Conservation (phyloP, 1,140 invertebrate genomes). For the Chrysomallon squamiferum region DNA sequence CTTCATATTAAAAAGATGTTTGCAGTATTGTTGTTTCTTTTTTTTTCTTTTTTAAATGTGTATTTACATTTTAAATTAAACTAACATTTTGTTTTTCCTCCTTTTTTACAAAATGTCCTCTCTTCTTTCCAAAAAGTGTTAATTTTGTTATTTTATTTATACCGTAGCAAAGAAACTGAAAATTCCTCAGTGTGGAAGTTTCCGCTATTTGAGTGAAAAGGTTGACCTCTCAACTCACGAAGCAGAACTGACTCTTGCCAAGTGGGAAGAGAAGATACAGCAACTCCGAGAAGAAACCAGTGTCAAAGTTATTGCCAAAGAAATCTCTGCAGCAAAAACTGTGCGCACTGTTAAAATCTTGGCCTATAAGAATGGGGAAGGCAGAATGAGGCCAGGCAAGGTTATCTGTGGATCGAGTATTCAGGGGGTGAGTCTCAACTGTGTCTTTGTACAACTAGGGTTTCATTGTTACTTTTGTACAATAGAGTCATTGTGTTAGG, state of each 20-base stretch:
- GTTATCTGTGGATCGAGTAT: conserved; percentile 61
- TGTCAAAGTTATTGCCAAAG: conserved; percentile 52
- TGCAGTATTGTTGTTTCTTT: too few relatives aligned
- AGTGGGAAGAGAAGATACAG: conserved; percentile 51
- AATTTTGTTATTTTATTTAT: too few relatives aligned
- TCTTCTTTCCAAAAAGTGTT: too few relatives aligned
- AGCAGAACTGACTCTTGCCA: conserved; percentile 53
- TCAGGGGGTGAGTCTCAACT: conserved; percentile 56
- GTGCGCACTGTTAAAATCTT: conserved; percentile 58
- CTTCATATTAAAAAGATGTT: too few relatives aligned
- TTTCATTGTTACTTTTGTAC: conserved; percentile 1
- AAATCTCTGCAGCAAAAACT: conserved; percentile 53
- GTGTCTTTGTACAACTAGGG: background rate
- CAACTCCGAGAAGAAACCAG: conserved; percentile 53
- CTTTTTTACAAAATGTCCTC: too few relatives aligned
- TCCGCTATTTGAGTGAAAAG: conserved; percentile 60
- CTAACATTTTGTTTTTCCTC: too few relatives aligned
- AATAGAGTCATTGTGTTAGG: too few relatives aligned
- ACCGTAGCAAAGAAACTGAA: conserved; percentile 55
- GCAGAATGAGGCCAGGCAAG: conserved; percentile 51
- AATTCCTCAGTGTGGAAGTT: conserved; percentile 56
- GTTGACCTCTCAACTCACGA: conserved; percentile 61
- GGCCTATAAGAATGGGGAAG: conserved; percentile 63
- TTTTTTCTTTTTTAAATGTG: too few relatives aligned
- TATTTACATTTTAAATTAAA: too few relatives aligned